phyloP scores from a whole-genome alignment of 2,113 vertebrate genomes.

The Saccopteryx bilineata region DNA sequence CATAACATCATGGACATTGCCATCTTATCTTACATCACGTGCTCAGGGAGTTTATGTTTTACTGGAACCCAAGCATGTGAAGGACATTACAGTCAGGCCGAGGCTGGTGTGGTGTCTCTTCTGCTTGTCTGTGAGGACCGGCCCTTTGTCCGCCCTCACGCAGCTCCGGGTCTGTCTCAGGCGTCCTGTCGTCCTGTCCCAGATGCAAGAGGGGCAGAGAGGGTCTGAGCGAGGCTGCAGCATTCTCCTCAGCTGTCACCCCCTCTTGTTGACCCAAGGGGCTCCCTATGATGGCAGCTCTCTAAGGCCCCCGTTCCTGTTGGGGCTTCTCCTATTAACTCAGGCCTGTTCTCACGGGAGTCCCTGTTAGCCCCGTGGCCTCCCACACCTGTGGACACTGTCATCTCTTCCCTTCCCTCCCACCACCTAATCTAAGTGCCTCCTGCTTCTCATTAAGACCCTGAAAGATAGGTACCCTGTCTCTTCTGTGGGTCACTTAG shows the following conservation, averaged over 20 bases:
- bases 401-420: neutral
- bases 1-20: neutral
- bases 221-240: neutral
- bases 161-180: neutral
- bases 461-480: neutral
- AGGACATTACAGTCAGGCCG: neutral
- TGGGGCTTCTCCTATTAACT: neutral
- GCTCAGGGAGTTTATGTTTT: slow-evolving; percentile 20
- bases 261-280: neutral
- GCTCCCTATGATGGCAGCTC: neutral
- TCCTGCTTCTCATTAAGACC: neutral
- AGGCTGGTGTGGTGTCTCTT: neutral
- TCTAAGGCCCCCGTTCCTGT: no score
- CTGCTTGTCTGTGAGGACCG: neutral
- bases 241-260: neutral
- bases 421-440: neutral
- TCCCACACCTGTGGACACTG: neutral
- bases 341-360: neutral
- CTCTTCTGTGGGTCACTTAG: neutral
- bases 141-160: neutral
- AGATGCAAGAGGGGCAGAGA: neutral
- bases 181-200: neutral
- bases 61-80: slow-evolving; percentile 12
- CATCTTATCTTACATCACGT: neutral
- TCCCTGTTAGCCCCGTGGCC: no score